Base-by-base conservation (phyloP, 2,797 vertebrate species). In the Esox lucius region DNA sequence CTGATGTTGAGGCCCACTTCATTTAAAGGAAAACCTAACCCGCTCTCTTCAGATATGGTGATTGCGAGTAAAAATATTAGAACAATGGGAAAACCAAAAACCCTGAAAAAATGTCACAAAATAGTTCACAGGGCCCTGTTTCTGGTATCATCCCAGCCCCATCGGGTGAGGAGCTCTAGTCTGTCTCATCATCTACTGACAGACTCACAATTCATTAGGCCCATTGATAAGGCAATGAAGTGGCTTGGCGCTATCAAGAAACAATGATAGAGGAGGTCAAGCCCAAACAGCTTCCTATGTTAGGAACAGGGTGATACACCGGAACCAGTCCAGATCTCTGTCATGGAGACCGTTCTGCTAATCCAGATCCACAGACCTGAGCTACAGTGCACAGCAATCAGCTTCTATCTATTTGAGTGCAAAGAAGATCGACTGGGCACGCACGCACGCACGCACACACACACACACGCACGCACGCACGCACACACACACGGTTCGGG, bases 351-450 rank as follows among this genome's bases (percentile, higher is more conserved):
- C 22, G n/a, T 3, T n/a, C 8, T 22, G 2, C 24, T 70, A 70
- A 68, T 48, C 48, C 51, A 51, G 42, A 24, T 51, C 11, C 13
- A 51, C 12, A 24, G 24, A 16, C 33, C 67, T 22, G 51, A 31
- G 74, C 78, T 85, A 87, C 42, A 46, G 42, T 4, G 61, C 53
- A 56, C 53, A 56, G 53, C 8, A 3, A 59, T 22, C 8, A 59
- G 53, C 7, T 61, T 12, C 4, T 24, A 24, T 13, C 56, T 4
- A 61, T 46, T 13, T 46, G 42, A 46, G 12, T 12, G 42, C 3
- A 46, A 8, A 11, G 3, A 2, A 46, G 42, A 46, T 46, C 35
- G 4, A 39, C 35, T 39, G 35, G 56, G n/a, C n/a, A n/a, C 3
- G 19, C 2, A n/a, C 53, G 16, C 53, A n/a, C 5, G 53, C 51